phyloP scores from a whole-genome alignment of 1,140 invertebrate genomes.

The Scylla paramamosain region DNA sequence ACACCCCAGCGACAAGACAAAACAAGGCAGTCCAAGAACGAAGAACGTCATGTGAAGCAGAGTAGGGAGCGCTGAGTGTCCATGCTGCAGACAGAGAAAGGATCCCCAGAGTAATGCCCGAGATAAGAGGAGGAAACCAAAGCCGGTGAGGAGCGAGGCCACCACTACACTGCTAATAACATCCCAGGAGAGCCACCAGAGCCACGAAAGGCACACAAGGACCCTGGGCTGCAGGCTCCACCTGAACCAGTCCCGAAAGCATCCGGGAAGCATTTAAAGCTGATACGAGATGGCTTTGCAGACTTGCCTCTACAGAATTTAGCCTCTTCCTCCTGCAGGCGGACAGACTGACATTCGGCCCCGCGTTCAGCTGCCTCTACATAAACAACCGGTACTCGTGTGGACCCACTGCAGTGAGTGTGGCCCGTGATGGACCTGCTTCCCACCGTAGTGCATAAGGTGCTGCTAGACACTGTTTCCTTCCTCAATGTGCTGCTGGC shows the following conservation, averaged over 20 bases:
- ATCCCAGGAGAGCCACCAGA: not conserved
- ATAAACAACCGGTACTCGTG: not conserved
- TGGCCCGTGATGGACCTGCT: not conserved
- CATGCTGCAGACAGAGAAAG: too few relatives aligned
- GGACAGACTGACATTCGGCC: not conserved
- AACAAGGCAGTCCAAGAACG: too few relatives aligned
- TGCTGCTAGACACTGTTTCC: not conserved
- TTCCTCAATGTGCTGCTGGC: not conserved
- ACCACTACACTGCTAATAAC: not conserved
- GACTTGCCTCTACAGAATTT: not conserved
- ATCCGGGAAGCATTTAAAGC: not conserved
- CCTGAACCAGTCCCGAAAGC: not conserved
- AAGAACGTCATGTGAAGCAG: too few relatives aligned
- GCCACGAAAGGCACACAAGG: not conserved
- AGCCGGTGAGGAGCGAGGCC: not conserved
- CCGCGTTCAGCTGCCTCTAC: not conserved
- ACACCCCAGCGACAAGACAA: too few relatives aligned
- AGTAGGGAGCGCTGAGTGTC: too few relatives aligned
- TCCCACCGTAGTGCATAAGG: not conserved
- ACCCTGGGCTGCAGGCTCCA: not conserved
- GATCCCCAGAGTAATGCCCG: not conserved
- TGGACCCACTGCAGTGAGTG: not conserved
- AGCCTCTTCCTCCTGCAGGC: not conserved
- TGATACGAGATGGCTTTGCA: not conserved
- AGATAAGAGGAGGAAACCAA: not conserved